Conservation (phyloP, 1,140 invertebrate species). For the Choristoneura fumiferana region DNA sequence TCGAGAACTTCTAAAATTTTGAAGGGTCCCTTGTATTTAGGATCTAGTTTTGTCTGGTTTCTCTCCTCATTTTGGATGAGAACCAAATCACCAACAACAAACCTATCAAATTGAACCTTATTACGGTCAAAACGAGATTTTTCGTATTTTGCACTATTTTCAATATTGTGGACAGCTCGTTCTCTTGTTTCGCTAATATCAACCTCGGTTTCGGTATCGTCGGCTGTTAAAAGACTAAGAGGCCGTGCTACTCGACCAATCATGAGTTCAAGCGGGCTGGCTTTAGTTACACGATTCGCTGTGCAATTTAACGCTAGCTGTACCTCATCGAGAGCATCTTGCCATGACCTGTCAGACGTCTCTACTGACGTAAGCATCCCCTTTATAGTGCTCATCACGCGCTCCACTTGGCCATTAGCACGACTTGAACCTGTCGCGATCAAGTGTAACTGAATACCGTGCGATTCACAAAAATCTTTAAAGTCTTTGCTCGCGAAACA, state of each 20-base stretch:
- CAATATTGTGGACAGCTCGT: not conserved
- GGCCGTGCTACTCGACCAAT: slow-evolving; percentile 38
- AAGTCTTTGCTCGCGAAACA: slow-evolving; percentile 23
- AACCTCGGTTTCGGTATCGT: slow-evolving; percentile 8
- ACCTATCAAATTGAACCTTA: slow-evolving; percentile 33
- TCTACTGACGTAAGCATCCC: slow-evolving; percentile 33
- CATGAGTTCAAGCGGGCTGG: slow-evolving; percentile 36
- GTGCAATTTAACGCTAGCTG: slow-evolving; percentile 39
- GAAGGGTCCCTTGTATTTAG: slow-evolving; percentile 38
- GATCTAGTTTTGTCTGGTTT: slow-evolving; percentile 36
- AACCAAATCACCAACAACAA: slow-evolving; percentile 36
- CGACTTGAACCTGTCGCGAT: slow-evolving; percentile 28
- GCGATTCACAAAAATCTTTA: slow-evolving; percentile 29
- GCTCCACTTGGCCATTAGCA: too few species aligned
- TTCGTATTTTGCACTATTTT: slow-evolving; percentile 21
- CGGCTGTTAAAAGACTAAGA: slow-evolving; percentile 27
- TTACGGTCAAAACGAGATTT: slow-evolving; percentile 34
- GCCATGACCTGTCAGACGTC: slow-evolving; percentile 22
- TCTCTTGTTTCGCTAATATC: not conserved
- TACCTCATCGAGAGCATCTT: slow-evolving; percentile 32
- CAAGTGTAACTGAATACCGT: slow-evolving; percentile 28
- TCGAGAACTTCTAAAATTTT: slow-evolving; percentile 25
- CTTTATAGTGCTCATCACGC: slow-evolving; percentile 20
- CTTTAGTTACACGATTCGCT: slow-evolving; percentile 33
- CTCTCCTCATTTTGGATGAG: slow-evolving; percentile 34